phyloP scores from a whole-genome alignment of 2,113 vertebrate species.

The Zosterops lateralis region DNA sequence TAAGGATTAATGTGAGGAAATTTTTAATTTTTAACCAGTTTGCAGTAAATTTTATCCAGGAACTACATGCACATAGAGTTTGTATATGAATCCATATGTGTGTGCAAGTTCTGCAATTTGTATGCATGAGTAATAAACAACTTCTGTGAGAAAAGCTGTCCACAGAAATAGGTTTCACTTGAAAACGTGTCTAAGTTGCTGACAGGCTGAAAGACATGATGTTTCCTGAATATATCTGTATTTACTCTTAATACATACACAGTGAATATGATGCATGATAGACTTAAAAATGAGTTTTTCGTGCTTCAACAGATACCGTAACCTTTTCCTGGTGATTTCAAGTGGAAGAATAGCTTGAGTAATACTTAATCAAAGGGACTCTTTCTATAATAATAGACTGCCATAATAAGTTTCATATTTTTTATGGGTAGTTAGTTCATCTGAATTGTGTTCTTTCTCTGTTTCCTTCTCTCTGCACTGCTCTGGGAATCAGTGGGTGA shows the following conservation, averaged over 20 bases:
- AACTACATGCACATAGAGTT: neutral
- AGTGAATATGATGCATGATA: neutral
- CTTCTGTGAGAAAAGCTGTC: slow-evolving; percentile 29
- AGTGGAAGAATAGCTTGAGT: neutral
- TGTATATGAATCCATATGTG: neutral
- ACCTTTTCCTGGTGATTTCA: neutral
- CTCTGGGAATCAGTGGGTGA: neutral
- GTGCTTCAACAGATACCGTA: neutral
- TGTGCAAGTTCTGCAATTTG: slow-evolving; percentile 2
- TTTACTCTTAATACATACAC: neutral
- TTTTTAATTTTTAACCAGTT: neutral
- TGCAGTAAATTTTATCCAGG: neutral
- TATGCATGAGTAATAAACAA: neutral
- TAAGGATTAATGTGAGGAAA: neutral
- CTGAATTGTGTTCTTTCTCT: neutral
- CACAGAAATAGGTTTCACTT: neutral
- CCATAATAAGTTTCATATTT: neutral
- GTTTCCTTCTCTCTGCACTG: neutral
- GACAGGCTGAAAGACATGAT: slow-evolving; percentile 11
- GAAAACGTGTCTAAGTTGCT: neutral
- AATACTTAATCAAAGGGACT: neutral
- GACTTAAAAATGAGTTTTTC: neutral
- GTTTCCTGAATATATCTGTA: neutral
- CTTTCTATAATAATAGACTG: neutral
- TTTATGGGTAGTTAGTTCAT: neutral